A percentile compares a stretch with the other conserved stretches of the same genome.
Conservation (phyloP, 2,797 vertebrate genomes). For the Cirrhinus molitorella region DNA sequence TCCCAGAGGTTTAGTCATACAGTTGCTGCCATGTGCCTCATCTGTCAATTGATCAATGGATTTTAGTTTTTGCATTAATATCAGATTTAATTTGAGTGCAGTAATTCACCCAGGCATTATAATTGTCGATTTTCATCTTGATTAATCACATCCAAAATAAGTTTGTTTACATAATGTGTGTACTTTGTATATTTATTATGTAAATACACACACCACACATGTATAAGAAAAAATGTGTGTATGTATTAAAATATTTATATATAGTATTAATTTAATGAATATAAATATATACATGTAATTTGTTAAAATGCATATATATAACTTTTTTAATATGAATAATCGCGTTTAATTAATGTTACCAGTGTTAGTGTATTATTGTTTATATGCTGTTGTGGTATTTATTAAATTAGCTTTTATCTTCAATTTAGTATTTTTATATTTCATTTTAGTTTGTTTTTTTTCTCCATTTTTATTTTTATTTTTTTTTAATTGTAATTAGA, state of each 20-base stretch:
- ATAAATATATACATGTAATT: too few species aligned
- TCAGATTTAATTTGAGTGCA: background rate
- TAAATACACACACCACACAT: too few species aligned
- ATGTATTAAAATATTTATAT: too few species aligned
- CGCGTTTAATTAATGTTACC: too few species aligned
- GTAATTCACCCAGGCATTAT: background rate
- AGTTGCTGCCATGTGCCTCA: conserved; percentile 1
- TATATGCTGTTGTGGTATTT: background rate
- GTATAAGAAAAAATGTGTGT: too few species aligned
- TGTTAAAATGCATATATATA: too few species aligned
- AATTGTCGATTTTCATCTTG: too few species aligned
- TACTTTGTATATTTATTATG: too few species aligned
- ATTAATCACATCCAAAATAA: too few species aligned
- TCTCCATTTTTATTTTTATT: background rate
- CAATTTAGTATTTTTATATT: background rate
- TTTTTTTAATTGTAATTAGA: background rate
- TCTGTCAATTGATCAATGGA: background rate
- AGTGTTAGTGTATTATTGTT: background rate
- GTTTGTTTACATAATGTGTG: too few species aligned
- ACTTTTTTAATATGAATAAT: too few species aligned
- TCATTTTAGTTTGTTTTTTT: background rate
- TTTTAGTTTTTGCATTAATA: background rate
- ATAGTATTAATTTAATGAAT: too few species aligned
- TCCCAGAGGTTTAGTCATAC: conserved; percentile 11
- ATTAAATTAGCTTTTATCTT: background rate